phyloP scores from a whole-genome alignment of 2,888 invertebrate species.

The Aelia acuminata region DNA sequence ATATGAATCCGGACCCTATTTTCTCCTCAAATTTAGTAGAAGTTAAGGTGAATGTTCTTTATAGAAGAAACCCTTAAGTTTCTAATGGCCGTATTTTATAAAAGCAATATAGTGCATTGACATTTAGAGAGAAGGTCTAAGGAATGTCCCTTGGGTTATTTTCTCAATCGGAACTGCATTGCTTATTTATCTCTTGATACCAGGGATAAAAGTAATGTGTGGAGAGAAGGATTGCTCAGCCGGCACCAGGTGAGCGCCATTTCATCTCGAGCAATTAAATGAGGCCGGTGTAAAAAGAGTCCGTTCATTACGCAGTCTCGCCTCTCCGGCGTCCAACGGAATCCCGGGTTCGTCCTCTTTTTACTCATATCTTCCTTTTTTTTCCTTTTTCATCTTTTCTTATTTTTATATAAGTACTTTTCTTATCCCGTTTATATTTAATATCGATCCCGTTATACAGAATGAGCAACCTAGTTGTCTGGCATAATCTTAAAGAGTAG shows the following conservation, averaged over 20 bases:
- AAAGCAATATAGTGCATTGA: background rate
- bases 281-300: background rate
- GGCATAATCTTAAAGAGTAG: too few relatives aligned
- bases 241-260: background rate
- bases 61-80: background rate
- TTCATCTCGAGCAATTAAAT: conserved; percentile 20
- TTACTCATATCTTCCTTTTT: background rate
- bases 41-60: too few relatives aligned
- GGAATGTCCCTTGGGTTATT: background rate
- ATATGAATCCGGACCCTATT: too few relatives aligned
- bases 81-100: background rate
- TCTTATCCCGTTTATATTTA: background rate
- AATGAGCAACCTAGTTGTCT: too few relatives aligned
- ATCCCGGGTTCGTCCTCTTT: background rate
- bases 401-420: background rate
- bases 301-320: conserved; percentile 13
- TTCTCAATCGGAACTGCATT: background rate
- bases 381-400: background rate
- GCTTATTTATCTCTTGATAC: background rate
- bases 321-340: conserved; percentile 8
- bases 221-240: background rate
- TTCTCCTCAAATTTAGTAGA: too few relatives aligned
- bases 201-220: background rate
- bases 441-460: background rate
- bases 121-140: background rate